Base-by-base conservation (phyloP, 2,888 invertebrate genomes). In the Osmoderma eremita region DNA sequence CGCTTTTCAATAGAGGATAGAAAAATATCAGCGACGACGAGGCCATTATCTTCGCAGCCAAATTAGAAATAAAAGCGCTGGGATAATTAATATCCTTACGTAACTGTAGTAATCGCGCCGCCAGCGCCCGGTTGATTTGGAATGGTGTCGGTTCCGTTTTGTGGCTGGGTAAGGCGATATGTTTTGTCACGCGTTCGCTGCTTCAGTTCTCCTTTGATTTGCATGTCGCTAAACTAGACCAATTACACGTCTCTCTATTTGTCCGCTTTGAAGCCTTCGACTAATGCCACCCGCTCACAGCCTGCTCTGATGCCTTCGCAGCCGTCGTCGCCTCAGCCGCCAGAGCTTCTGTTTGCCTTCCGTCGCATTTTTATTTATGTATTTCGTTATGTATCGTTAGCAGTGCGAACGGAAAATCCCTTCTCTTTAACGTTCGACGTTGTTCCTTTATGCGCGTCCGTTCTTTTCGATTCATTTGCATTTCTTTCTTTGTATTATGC, bases 211-310 rank as follows among this genome's bases (percentile, higher is more conserved):
- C 79, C 79, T 80, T 80, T 79, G 79, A 80, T 79, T 80, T 80
- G 79, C 79, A 77, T 79, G 78, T 78, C 77, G 77, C 76, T 77
- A 81, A 80, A 81, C 80, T 81, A 81, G 80, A 79, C 79, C 81
- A 81, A 81, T 81, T 81, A 80, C 75, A 76, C 75, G 73, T 66
- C 74, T 77, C 77, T 77, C 77, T 78, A 78, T 78, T 76, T 79
- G 77, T 75, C 77, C 75, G 73, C 78, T 78, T 78, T 79, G 78
- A 77, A 75, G 74, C 75, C 71, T 65, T 53, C 53, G 63, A 24
- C 64, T 51, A 64, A 64, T 53, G 64, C 53, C 30, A 36, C 6
- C 22, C 42, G 15, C 42, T 12, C 42, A 18, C 53, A 17, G 18
- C 17, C 53, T 39, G 36, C 49, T 62, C 49, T 18, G 38, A 62